Conservation (phyloP, 2,888 invertebrate genomes). For the Opisthograptis luteolata region DNA sequence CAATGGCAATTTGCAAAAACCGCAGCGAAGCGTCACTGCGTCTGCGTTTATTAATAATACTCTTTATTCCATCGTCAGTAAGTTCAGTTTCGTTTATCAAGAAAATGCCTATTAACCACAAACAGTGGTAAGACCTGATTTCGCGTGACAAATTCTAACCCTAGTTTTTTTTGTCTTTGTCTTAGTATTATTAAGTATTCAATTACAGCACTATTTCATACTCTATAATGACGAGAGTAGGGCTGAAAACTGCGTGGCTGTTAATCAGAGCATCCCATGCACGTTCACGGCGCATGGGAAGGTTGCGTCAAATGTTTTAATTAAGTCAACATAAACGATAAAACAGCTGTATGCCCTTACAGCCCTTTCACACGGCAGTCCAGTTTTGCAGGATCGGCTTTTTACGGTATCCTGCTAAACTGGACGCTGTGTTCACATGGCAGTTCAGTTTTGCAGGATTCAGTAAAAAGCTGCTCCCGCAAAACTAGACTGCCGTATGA, state of each 20-base stretch:
- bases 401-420: no score
- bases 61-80: conserved; percentile 38
- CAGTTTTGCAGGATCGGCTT: no score
- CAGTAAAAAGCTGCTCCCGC: no score
- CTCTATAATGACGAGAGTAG: conserved; percentile 31
- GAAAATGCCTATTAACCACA: conserved; percentile 43
- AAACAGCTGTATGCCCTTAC: no score
- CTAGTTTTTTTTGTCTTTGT: conserved; percentile 53
- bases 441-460: no score
- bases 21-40: conserved; percentile 50
- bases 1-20: conserved; percentile 67
- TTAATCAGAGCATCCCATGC: conserved; percentile 56
- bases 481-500: no score
- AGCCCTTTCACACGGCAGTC: no score
- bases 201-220: conserved; percentile 45
- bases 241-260: conserved; percentile 35
- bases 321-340: conserved; percentile 32
- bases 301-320: conserved; percentile 48
- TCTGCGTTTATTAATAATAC: conserved; percentile 3
- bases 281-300: conserved; percentile 54
- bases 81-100: conserved; percentile 35
- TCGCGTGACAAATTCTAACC: conserved; percentile 52
- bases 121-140: conserved; percentile 47
- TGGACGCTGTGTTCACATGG: no score
- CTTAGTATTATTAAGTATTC: conserved; percentile 52